These are phyloP conservation scores for Tachypleus tridentatus DNA, from an alignment of 1,140 invertebrate genomes.

Conservation along the genomic window DNA sequence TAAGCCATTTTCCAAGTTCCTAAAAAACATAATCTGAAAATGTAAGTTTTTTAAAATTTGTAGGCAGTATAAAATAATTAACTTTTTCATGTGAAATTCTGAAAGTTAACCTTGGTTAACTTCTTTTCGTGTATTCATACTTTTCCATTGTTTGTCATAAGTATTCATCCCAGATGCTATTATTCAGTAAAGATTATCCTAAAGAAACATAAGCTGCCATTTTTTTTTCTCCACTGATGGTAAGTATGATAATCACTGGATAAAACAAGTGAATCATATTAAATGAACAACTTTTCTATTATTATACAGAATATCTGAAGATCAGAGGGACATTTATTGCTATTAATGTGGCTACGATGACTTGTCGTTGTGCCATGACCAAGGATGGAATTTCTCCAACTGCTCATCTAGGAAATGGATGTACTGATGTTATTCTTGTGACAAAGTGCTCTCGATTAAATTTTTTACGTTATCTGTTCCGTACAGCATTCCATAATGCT, in stretches of 20 bases:
- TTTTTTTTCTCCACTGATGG: neutral
- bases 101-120: no score
- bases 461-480: slow-evolving; percentile 54
- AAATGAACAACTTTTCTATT: neutral
- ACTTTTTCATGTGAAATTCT: no score
- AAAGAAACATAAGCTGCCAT: neutral
- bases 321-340: slow-evolving; percentile 53
- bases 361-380: slow-evolving; percentile 58
- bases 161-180: no score
- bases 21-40: no score
- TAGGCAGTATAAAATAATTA: no score
- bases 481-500: slow-evolving; percentile 34
- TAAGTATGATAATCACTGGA: no score
- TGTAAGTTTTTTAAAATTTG: no score
- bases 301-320: slow-evolving; percentile 35
- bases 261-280: no score
- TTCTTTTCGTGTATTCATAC: no score
- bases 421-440: slow-evolving; percentile 62
- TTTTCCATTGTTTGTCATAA: no score
- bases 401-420: slow-evolving; percentile 70
- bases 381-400: slow-evolving; percentile 63
- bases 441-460: slow-evolving; percentile 57
- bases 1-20: no score
- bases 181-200: neutral
- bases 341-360: slow-evolving; percentile 63